These are phyloP conservation scores for Panthera uncia DNA, from an alignment of 2,113 vertebrate species.

Conservation along the genomic window DNA sequence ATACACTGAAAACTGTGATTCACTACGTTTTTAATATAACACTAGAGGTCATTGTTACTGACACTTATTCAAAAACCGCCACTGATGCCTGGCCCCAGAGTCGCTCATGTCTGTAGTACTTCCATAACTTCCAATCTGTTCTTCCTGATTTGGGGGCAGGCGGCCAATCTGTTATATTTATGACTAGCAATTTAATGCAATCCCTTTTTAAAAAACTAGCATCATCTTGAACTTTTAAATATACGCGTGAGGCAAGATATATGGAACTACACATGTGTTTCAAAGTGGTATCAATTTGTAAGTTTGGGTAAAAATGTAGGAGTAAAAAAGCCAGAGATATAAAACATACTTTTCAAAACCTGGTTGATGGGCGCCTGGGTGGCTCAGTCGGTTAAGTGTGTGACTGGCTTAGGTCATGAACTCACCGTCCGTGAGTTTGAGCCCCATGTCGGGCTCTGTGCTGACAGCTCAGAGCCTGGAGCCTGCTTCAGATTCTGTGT, in stretches of 20 bases:
- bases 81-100: not conserved
- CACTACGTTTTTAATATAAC: not conserved
- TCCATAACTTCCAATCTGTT: not conserved
- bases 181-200: conserved; percentile 21
- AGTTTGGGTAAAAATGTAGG: not conserved
- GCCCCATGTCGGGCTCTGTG: no score
- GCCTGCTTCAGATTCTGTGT: no score
- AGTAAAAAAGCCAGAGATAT: not conserved
- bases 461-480: no score
- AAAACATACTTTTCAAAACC: not conserved
- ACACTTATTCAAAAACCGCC: not conserved
- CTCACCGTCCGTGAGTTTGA: no score
- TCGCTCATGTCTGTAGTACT: not conserved
- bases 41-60: not conserved
- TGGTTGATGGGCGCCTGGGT: no score
- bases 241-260: not conserved
- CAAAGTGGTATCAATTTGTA: not conserved
- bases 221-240: not conserved
- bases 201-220: not conserved
- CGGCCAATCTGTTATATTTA: conserved; percentile 9
- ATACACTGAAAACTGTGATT: not conserved
- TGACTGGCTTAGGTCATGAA: no score
- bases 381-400: no score
- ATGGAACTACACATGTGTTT: not conserved
- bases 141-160: not conserved